Evolutionary conservation across 2,888 invertebrate species (phyloP).

Genomic region (Pollenia angustigena): DNA sequence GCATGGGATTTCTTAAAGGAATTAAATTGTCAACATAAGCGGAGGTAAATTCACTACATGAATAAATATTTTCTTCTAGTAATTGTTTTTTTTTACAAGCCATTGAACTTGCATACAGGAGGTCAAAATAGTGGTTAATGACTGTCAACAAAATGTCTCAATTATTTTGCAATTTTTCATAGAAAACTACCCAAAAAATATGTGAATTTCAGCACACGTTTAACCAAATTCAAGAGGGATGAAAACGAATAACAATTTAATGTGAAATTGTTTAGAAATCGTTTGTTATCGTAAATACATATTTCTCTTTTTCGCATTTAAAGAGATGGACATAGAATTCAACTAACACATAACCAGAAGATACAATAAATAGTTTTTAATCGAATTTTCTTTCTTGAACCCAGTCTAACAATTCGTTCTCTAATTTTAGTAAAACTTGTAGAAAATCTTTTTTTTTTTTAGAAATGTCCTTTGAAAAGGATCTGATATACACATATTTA

Average conservation of each 20-base stretch:
- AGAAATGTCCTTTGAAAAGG: no score
- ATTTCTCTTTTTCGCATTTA: no score
- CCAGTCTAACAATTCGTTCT: no score
- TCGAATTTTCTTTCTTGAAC: no score
- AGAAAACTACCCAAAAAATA: conserved; percentile 72
- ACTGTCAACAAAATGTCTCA: conserved; percentile 83
- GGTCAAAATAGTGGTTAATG: conserved; percentile 79
- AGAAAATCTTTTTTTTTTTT: no score
- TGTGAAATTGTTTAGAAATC: background rate
- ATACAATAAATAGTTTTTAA: no score
- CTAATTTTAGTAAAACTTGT: no score
- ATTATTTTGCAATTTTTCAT: conserved; percentile 83
- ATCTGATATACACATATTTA: no score
- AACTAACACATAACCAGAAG: no score
- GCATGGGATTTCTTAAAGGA: conserved; percentile 61
- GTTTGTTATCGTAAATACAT: no score
- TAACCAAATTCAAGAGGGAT: conserved; percentile 53
- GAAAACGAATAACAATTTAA: background rate
- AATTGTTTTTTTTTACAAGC: conserved; percentile 72
- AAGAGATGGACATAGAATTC: no score
- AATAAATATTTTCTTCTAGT: conserved; percentile 19
- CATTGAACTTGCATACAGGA: conserved; percentile 74
- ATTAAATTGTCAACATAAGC: conserved; percentile 64
- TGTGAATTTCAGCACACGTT: conserved; percentile 56
- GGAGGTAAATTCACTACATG: conserved; percentile 14